phyloP scores from a whole-genome alignment of 1,140 invertebrate species.

The Mesaphorura yosii region DNA sequence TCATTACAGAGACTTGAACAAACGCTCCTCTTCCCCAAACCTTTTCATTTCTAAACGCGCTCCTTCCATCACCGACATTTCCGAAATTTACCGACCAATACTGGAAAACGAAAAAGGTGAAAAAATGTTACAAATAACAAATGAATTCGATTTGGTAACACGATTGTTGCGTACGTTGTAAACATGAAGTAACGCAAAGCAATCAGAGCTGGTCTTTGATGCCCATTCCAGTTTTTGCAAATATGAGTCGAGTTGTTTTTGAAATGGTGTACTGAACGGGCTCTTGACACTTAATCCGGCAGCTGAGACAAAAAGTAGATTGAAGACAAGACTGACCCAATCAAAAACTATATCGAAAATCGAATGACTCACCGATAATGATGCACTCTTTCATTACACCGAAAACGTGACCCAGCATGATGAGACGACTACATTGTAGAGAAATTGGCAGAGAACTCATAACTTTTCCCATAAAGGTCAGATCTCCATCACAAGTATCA shows the following conservation, averaged over 20 bases:
- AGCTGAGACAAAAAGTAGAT: constrained; percentile 39
- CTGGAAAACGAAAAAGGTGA: not conserved
- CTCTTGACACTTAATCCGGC: constrained; percentile 68
- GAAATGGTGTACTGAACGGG: constrained; percentile 63
- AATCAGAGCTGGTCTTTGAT: constrained; percentile 68
- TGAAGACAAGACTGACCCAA: not conserved
- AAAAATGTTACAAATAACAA: not conserved
- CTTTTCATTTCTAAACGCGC: constrained; percentile 2
- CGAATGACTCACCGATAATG: constrained; percentile 58
- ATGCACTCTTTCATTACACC: constrained; percentile 71
- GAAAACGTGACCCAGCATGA: constrained; percentile 77
- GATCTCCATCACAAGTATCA: constrained; percentile 63
- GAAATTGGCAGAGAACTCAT: constrained; percentile 73
- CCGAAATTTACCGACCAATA: not conserved
- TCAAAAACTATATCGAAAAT: not conserved
- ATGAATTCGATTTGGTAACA: not conserved
- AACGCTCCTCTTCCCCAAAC: constrained; percentile 14
- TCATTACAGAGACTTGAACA: constrained; percentile 11
- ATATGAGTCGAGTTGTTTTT: constrained; percentile 57
- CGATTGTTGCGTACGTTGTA: constrained; percentile 50
- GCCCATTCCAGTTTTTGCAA: constrained; percentile 67
- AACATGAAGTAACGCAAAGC: constrained; percentile 65
- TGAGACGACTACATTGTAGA: constrained; percentile 65
- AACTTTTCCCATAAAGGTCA: constrained; percentile 74
- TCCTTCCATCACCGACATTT: not conserved